Evolutionary conservation across 1,140 invertebrate species (phyloP).

Genomic region (Drosophila seguyi): DNA sequence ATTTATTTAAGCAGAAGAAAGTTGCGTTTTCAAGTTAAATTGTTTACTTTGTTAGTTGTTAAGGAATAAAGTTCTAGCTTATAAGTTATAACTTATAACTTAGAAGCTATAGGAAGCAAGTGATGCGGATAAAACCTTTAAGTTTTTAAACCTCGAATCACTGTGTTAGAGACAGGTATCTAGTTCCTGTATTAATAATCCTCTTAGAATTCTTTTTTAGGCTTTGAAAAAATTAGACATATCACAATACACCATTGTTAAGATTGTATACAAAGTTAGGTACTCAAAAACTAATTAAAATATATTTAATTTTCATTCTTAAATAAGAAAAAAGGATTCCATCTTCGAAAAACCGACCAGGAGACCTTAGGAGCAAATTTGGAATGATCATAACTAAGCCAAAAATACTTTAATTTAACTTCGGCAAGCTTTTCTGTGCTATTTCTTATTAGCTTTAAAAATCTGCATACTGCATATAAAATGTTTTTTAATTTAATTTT

Average conservation of each 20-base stretch:
- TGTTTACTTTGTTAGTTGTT: constrained; percentile 3
- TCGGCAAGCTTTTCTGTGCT: not conserved
- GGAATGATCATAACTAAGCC: not conserved
- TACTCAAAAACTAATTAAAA: not conserved
- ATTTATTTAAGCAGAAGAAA: not conserved
- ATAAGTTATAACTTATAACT: too few species aligned
- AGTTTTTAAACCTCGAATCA: not conserved
- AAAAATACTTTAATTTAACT: not conserved
- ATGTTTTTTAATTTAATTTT: not conserved
- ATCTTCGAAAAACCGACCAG: not conserved
- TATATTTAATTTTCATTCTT: not conserved
- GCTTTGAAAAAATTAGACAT: not conserved
- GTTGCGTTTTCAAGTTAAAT: not conserved
- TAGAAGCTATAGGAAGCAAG: too few species aligned
- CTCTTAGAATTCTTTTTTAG: not conserved
- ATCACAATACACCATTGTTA: not conserved
- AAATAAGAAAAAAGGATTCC: not conserved
- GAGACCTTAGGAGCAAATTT: not conserved
- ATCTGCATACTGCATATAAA: not conserved
- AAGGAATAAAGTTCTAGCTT: not conserved
- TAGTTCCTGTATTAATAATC: not conserved
- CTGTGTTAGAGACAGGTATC: not conserved
- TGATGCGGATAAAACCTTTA: too few species aligned
- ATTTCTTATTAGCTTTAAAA: not conserved
- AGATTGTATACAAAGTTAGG: not conserved